Base-by-base conservation (phyloP, 2,113 vertebrate genomes). In the Ardeotis arabs region DNA sequence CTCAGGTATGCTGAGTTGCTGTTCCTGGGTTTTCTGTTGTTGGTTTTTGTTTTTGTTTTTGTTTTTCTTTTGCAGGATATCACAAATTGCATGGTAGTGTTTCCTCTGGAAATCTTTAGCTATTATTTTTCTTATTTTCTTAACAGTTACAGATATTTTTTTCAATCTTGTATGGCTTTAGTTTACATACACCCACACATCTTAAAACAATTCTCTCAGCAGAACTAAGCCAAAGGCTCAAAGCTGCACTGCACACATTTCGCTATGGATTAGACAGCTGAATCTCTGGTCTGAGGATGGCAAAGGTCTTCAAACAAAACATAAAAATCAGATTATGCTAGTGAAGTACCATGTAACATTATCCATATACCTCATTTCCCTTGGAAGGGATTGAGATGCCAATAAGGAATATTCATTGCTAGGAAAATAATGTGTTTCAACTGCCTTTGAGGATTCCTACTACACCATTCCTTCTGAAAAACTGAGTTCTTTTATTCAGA, bases 231-330 rank as follows among this genome's bases (percentile, higher is more conserved):
- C 14, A n/a, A 85, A 52, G 56, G 33, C 45, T 52, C 20, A 27
- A 53, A 66, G n/a, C 31, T 37, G 24, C 27, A 49, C 22, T 55
- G 50, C 7, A 2, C 22, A 21, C 23, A 17, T n/a, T 68, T 76
- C 6, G 2, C 22, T 56, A 3, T 37, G n/a, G 53, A 64, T 76
- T 67, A 55, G 16, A 10, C 0, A n/a, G 35, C 3, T 64, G 39
- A 64, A 68, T 64, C 37, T 6, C 27, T 72, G 10, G 11, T 29
- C 24, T 72, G 37, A 47, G 24, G 19, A 60, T 28, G 28, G 21
- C 39, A 80, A 11, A 12, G 22, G 64, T 5, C 44, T 50, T 58
- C 39, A 90, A 88, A 58, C 13, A 79, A 85, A 72, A 49, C 29
- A 3, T 49, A 59, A 67, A 90, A 79, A 63, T 85, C 37, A 53